Conservation (phyloP, 1,140 invertebrate genomes). For the Theocolax elegans region DNA sequence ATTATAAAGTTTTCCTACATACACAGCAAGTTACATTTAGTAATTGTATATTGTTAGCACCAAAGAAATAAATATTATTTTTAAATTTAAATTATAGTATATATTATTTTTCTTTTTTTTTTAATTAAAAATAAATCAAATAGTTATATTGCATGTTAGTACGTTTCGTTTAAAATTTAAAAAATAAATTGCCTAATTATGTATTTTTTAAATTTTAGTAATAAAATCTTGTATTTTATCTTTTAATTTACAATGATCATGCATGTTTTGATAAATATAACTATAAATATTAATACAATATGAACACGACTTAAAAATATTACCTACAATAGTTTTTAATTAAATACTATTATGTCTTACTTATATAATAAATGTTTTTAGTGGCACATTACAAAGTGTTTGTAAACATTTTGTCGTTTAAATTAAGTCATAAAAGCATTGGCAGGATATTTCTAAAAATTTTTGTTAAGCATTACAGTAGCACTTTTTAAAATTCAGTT, state of each 20-base stretch:
- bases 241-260: no score
- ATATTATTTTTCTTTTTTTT: no score
- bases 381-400: conserved; percentile 28
- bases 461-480: no score
- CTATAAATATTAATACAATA: conserved; percentile 11
- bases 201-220: no score
- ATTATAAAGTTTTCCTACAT: background rate
- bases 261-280: conserved; percentile 20
- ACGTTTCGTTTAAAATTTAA: no score
- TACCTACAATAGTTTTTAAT: conserved; percentile 15
- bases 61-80: background rate
- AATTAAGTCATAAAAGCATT: conserved; percentile 11
- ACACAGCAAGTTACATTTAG: background rate
- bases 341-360: conserved; percentile 11
- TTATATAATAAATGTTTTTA: conserved; percentile 20
- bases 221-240: no score
- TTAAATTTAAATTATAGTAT: conserved; percentile 1
- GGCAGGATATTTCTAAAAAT: conserved; percentile 24
- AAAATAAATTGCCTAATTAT: no score
- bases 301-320: conserved; percentile 21
- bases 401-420: background rate
- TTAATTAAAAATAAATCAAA: no score
- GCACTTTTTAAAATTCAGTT: no score
- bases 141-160: no score
- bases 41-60: conserved; percentile 7